Evolutionary conservation across 2,113 vertebrate genomes (phyloP).

Genomic region (Rousettus leschenaultii): DNA sequence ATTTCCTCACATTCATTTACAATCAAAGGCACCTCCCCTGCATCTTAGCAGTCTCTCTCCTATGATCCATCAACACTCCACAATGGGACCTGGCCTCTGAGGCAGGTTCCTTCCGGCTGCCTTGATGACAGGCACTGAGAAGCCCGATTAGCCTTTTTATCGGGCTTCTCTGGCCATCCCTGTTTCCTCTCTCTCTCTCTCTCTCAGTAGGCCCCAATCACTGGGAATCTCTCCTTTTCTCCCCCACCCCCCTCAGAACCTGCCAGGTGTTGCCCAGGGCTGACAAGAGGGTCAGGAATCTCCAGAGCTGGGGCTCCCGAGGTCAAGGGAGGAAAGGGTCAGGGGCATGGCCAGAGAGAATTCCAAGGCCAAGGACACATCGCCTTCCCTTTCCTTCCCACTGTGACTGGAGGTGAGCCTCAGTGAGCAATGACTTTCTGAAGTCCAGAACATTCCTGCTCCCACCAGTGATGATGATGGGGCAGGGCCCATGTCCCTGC

Average conservation of each 20-base stretch:
- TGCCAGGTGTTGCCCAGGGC: not conserved
- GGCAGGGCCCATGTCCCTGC: not conserved
- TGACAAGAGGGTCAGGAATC: not conserved
- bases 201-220: too few relatives aligned
- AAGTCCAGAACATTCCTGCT: not conserved
- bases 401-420: not conserved
- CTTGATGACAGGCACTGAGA: not conserved
- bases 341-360: not conserved
- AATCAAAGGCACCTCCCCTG: not conserved
- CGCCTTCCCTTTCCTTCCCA: not conserved
- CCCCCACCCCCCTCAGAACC: not conserved
- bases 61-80: not conserved
- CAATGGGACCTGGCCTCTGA: not conserved
- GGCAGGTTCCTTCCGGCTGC: not conserved
- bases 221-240: not conserved
- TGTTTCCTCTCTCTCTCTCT: not conserved
- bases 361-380: not conserved
- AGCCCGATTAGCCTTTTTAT: not conserved
- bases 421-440: not conserved
- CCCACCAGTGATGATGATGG: not conserved
- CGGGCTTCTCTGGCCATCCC: not conserved
- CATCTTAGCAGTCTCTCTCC: not conserved
- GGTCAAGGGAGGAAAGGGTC: not conserved
- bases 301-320: accelerated
- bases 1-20: not conserved